Base-by-base conservation (phyloP, 2,888 invertebrate species). In the Conomelus anceps region DNA sequence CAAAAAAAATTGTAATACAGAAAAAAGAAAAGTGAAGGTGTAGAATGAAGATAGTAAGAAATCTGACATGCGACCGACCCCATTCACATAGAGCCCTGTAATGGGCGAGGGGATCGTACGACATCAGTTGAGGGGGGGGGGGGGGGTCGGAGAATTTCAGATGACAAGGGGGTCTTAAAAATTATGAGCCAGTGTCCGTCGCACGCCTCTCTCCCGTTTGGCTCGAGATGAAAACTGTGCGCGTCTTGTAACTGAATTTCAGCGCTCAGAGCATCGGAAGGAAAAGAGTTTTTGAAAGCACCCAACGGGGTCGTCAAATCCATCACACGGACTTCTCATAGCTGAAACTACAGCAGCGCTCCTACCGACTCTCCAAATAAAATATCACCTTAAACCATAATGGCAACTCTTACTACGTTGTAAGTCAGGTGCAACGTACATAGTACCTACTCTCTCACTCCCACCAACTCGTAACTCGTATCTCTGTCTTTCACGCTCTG, bases 231-330 rank as follows among this genome's bases (percentile, higher is more conserved):
- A 3, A 63, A 63, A n/a, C 63, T n/a, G 34, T 34, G 13, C 13
- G 34, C 86, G 24, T 86, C 86, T 86, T 86, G 86, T 86, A 86
- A 86, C 86, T 86, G 86, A 86, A 86, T 86, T 86, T 86, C 86
- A 89, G 41, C n/a, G 88, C 63, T 34, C 34, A 34, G 34, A 7
- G 34, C 88, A 85, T 85, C 89, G 89, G 88, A 85, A 89, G 87
- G 88, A 89, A 89, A 89, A 90, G 86, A 89, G 90, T 89, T 89
- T 87, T 86, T 90, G 90, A 90, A 88, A 90, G 90, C 88, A 87
- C 90, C 90, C 90, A 20, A 22, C 26, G 90, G 90, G 85, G 89
- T 89, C 90, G 86, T 90, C 84, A 90, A 90, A 90, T 90, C 90
- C 90, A 90, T 90, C 90, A 90, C 89, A 24, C 88, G 89, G 24